phyloP scores from a whole-genome alignment of 2,797 vertebrate species.

The Myioborus melanocephalus region DNA sequence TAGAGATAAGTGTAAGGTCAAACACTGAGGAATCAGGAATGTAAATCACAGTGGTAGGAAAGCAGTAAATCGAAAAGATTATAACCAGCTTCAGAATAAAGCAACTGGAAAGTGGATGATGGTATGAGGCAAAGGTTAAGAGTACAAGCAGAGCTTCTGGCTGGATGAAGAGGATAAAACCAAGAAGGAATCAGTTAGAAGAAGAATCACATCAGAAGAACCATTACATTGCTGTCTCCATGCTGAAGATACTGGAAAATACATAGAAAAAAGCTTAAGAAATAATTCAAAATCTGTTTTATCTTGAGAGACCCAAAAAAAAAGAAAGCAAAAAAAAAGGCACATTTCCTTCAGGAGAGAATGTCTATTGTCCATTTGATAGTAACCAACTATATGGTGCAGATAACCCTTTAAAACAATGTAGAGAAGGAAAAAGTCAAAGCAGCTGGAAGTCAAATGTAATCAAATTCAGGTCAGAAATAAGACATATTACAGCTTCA shows the following conservation, averaged over 20 bases:
- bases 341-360: not conserved
- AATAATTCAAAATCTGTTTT: not conserved
- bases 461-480: not conserved
- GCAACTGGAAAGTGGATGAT: not conserved
- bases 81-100: not conserved
- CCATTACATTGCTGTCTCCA: not conserved
- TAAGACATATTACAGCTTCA: not conserved
- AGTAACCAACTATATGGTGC: not conserved
- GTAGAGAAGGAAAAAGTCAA: not conserved
- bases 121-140: not conserved
- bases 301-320: not conserved
- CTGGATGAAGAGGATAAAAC: not conserved
- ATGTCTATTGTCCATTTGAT: not conserved
- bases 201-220: not conserved
- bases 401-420: not conserved
- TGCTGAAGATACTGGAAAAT: not conserved
- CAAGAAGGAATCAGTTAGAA: not conserved
- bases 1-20: conserved; percentile 12
- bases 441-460: not conserved
- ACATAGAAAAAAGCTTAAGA: not conserved
- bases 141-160: not conserved
- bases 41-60: not conserved
- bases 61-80: conserved; percentile 5
- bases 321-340: not conserved
- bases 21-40: not conserved